Evolutionary conservation across 2,113 vertebrate genomes (phyloP).

Genomic region (Neoarius graeffei): DNA sequence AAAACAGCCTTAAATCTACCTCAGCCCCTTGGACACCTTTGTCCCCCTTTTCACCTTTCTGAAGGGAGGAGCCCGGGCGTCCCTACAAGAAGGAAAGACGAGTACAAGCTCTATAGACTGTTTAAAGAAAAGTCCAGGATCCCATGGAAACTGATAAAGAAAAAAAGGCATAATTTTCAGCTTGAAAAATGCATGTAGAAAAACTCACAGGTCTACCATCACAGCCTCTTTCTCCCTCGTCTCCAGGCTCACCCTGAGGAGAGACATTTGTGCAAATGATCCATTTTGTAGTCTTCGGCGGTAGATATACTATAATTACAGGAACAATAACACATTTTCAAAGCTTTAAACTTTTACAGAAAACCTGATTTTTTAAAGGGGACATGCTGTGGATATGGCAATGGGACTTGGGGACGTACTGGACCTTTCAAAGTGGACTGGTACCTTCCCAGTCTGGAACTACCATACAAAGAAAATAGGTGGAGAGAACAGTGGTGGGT

Average conservation of each 20-base stretch:
- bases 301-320: background rate
- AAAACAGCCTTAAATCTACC: constrained; percentile 46
- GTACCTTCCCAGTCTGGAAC: too few species aligned
- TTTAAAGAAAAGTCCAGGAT: too few species aligned
- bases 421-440: too few species aligned
- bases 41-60: constrained; percentile 62
- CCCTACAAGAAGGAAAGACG: constrained; percentile 55
- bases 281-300: background rate
- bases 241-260: constrained; percentile 61
- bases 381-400: too few species aligned
- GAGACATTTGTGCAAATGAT: background rate
- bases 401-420: too few species aligned
- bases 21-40: constrained; percentile 59
- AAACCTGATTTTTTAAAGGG: too few species aligned
- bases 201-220: constrained; percentile 61
- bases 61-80: constrained; percentile 29
- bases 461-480: too few species aligned
- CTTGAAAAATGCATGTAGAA: background rate
- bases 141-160: too few species aligned
- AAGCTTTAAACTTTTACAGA: too few species aligned
- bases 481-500: too few species aligned
- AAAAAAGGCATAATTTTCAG: background rate
- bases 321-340: background rate
- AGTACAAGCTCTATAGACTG: background rate
- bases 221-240: constrained; percentile 63